These are phyloP conservation scores for Philypnodon macrostomus DNA, from an alignment of 2,797 vertebrate species.

Conservation along the genomic window DNA sequence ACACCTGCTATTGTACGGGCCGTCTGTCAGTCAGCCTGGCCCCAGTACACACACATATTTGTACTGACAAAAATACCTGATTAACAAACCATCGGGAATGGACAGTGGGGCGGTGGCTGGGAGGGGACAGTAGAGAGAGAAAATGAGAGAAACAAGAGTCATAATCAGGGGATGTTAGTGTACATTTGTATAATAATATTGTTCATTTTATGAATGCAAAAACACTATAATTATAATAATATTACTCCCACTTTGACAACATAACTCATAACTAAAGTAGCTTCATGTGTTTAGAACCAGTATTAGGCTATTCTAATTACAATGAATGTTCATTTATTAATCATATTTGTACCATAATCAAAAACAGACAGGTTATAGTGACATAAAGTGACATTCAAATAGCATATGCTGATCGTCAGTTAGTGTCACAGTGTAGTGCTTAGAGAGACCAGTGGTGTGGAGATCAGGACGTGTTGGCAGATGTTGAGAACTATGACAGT, in stretches of 20 bases:
- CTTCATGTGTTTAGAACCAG: no score
- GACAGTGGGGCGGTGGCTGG: not conserved
- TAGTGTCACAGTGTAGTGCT: constrained; percentile 22
- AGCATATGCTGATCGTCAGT: constrained; percentile 37
- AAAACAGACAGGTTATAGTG: no score
- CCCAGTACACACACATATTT: constrained; percentile 40
- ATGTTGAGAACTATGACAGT: constrained; percentile 37
- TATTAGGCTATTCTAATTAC: no score
- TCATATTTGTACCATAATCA: no score
- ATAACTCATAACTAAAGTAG: no score
- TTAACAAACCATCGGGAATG: constrained; percentile 50
- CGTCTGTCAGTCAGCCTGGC: constrained; percentile 69
- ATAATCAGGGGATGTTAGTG: no score
- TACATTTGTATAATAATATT: no score
- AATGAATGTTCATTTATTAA: no score
- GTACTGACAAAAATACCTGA: constrained; percentile 64
- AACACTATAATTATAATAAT: no score
- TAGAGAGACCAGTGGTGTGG: constrained; percentile 27
- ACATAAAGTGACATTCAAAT: no score
- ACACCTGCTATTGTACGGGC: constrained; percentile 73
- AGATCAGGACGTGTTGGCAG: constrained; percentile 44
- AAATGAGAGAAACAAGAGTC: not conserved
- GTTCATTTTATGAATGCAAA: no score
- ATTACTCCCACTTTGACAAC: no score
- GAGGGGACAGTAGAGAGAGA: constrained; percentile 5